Percentiles rank a stretch among this genome's conserved stretches.
These are phyloP conservation scores for Mizuhopecten yessoensis DNA, from an alignment of 1,140 invertebrate genomes.

Conservation along the genomic window DNA sequence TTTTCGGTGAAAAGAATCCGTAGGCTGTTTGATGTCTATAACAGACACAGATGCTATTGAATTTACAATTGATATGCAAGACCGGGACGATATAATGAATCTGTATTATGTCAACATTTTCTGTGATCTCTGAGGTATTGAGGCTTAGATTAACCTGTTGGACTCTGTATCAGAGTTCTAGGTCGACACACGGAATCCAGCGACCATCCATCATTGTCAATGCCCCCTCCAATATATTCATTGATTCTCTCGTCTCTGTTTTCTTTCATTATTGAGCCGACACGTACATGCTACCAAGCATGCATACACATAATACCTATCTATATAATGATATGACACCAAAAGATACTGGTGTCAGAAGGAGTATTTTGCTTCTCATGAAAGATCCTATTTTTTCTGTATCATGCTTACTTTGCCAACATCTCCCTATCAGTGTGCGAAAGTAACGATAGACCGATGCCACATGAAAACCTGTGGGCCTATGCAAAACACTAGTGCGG, in stretches of 20 bases:
- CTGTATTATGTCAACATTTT: background rate
- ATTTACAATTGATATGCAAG: background rate
- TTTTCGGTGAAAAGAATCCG: no score
- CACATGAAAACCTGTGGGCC: no score
- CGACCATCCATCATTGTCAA: background rate
- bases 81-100: background rate
- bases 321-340: no score
- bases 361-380: no score
- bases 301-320: no score
- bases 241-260: background rate
- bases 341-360: no score
- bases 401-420: no score
- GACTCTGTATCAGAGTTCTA: background rate
- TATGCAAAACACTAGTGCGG: no score
- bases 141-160: background rate
- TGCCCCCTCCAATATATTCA: background rate
- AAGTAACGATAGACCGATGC: no score
- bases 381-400: no score
- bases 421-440: no score
- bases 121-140: slow-evolving; percentile 16
- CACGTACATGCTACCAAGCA: no score
- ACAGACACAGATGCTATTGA: background rate
- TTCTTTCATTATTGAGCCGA: background rate
- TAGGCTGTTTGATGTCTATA: background rate
- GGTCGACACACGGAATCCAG: background rate